Conservation (phyloP, 2,113 vertebrate species). For the Nymphicus hollandicus region DNA sequence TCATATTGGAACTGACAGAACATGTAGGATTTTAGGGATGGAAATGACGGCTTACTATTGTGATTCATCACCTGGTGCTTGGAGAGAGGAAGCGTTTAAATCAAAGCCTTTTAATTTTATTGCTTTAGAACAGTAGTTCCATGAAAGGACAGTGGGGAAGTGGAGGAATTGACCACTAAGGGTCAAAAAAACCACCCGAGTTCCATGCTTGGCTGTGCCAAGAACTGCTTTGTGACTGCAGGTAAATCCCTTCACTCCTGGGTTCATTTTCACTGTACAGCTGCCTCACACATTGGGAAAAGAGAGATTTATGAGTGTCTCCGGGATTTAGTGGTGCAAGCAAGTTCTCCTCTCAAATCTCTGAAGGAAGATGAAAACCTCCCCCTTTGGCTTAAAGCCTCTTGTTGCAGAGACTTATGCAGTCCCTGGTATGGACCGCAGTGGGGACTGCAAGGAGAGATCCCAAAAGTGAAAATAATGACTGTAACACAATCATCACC, state of each 20-base stretch:
- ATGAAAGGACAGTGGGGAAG: neutral
- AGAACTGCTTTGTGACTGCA: neutral
- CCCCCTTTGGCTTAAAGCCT: slow-evolving; percentile 20
- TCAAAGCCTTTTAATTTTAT: neutral
- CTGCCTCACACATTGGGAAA: slow-evolving; percentile 1
- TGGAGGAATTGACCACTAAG: neutral
- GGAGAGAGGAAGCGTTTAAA: neutral
- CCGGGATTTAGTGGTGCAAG: neutral
- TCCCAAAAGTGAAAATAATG: neutral
- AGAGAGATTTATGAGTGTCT: slow-evolving; percentile 32
- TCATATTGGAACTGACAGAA: slow-evolving; percentile 17
- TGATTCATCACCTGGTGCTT: slow-evolving; percentile 3
- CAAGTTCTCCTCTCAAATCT: neutral
- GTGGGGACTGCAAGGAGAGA: neutral
- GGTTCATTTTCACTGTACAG: neutral
- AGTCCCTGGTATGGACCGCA: neutral
- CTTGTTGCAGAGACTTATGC: neutral
- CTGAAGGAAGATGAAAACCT: neutral
- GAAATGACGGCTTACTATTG: neutral
- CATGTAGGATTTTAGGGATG: neutral
- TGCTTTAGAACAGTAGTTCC: neutral
- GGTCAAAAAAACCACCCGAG: neutral
- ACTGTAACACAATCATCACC: neutral
- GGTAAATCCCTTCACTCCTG: neutral
- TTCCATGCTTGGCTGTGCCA: neutral